Evolutionary conservation across 2,797 vertebrate species (phyloP).

Genomic region (Rhabdomys pumilio): DNA sequence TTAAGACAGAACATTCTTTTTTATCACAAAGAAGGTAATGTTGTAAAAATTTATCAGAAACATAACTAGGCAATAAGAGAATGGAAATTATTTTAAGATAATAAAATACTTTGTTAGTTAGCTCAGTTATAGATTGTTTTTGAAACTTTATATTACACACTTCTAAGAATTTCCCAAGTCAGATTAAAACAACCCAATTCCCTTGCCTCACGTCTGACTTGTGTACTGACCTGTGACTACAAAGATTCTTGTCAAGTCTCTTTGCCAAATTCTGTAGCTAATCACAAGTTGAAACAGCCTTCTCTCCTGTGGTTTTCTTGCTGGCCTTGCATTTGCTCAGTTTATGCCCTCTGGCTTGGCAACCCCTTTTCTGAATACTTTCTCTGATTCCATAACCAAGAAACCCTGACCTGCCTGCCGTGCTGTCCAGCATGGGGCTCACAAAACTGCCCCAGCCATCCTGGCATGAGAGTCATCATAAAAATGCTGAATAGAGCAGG

Average conservation of each 20-base stretch:
- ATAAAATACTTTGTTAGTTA: conserved; percentile 8
- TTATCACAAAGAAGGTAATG: neutral
- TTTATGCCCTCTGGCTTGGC: neutral
- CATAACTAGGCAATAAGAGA: neutral
- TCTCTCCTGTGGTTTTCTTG: neutral
- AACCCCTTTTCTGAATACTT: neutral
- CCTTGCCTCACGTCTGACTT: neutral
- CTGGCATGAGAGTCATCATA: neutral
- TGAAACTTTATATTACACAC: conserved; percentile 8
- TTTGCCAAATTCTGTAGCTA: conserved; percentile 2
- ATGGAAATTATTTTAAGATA: neutral
- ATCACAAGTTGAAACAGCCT: neutral
- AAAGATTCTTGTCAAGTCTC: neutral
- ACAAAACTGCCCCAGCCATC: neutral
- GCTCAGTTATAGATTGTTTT: neutral
- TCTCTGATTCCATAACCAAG: neutral
- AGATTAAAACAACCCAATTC: neutral
- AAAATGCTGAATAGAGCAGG: neutral
- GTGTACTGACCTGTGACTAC: neutral
- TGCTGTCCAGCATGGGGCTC: neutral
- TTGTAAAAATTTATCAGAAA: conserved; percentile 26
- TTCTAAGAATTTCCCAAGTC: conserved; percentile 10
- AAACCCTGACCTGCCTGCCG: neutral
- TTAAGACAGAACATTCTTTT: neutral
- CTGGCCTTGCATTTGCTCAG: neutral